A percentile compares a stretch with the other conserved stretches of the same genome.
Conservation (phyloP, 2,797 vertebrate genomes). For the Xenopus petersii region DNA sequence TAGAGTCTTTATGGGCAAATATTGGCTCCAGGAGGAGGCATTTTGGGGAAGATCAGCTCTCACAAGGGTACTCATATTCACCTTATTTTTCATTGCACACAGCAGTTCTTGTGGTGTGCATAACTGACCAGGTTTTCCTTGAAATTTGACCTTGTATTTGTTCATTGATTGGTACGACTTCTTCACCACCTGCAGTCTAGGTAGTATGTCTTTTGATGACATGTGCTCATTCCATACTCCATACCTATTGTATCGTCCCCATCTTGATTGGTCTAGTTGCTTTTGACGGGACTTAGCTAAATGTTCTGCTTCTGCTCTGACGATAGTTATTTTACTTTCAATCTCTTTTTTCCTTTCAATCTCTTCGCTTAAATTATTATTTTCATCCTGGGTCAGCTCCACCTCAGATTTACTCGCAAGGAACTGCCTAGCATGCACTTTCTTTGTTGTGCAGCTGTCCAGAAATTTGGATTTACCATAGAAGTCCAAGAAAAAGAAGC, state of each 20-base stretch:
- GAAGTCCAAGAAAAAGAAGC: neutral
- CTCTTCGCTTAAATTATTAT: no score
- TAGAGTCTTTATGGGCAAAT: constrained; percentile 63
- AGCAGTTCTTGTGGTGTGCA: constrained; percentile 58
- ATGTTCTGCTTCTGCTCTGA: no score
- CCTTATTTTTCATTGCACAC: constrained; percentile 62
- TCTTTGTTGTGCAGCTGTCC: neutral
- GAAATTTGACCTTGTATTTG: constrained; percentile 67
- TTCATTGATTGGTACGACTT: constrained; percentile 65
- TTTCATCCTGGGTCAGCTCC: no score
- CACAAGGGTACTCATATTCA: constrained; percentile 64
- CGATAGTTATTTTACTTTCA: no score
- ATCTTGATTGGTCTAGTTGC: no score
- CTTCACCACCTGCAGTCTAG: constrained; percentile 63
- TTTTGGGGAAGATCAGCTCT: constrained; percentile 63
- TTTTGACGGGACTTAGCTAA: no score
- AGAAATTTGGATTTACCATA: neutral
- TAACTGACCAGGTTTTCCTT: constrained; percentile 53
- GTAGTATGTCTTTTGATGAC: constrained; percentile 63
- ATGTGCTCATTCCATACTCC: constrained; percentile 68
- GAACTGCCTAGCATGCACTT: no score
- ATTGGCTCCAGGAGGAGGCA: constrained; percentile 60
- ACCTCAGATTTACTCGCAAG: no score
- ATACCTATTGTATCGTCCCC: neutral
- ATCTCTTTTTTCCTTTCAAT: no score